Evolutionary conservation across 2,797 vertebrate genomes (phyloP).

Genomic region (Lacerta viridis): DNA sequence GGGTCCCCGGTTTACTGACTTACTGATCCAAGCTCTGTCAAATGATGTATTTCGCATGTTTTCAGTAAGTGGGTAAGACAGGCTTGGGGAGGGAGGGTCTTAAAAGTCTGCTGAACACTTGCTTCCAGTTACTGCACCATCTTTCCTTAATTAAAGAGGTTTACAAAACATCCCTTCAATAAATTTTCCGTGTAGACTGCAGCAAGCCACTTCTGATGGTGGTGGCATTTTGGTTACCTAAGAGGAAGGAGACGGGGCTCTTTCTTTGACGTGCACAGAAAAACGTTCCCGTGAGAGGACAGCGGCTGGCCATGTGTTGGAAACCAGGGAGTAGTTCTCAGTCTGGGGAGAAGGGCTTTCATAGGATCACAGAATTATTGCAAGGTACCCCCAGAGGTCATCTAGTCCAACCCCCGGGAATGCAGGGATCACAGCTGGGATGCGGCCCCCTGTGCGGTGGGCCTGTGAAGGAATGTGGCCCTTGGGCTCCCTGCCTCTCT

Average conservation of each 20-base stretch:
- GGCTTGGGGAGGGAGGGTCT: not conserved
- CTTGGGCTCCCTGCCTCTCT: no score
- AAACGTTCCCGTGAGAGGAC: no score
- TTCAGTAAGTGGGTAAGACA: not conserved
- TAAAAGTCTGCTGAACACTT: no score
- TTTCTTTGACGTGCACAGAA: not conserved
- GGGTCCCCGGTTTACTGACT: not conserved
- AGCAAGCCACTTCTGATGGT: not conserved
- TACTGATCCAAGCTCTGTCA: not conserved
- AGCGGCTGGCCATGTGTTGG: no score
- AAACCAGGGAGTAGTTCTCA: no score
- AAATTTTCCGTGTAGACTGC: not conserved
- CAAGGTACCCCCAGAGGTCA: no score
- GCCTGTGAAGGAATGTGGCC: no score
- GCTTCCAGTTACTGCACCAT: not conserved
- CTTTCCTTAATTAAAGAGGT: slow-evolving; percentile 18
- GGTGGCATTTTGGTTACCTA: not conserved
- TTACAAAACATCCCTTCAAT: not conserved
- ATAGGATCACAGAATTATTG: not conserved
- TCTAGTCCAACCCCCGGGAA: no score
- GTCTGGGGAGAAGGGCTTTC: not conserved
- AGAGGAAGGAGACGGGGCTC: not conserved
- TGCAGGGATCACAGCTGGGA: no score
- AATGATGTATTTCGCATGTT: not conserved
- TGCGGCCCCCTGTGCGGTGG: no score